Conservation (phyloP, 2,888 invertebrate species). For the Cacoxenus indagator region DNA sequence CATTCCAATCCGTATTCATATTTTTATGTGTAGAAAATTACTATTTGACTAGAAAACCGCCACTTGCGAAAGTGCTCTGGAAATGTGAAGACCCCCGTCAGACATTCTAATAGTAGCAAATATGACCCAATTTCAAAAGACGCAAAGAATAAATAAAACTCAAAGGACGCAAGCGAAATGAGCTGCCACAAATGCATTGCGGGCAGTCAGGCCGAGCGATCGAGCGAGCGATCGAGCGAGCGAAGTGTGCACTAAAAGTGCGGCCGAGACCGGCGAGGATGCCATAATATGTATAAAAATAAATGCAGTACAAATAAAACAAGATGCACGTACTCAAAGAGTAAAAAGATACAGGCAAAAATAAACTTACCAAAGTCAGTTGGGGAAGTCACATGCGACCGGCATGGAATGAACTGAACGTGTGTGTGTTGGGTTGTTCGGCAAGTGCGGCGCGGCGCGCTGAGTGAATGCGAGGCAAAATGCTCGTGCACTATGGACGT, state of each 20-base stretch:
- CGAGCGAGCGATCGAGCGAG: neutral
- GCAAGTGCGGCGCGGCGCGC: too few species aligned
- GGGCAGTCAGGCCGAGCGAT: neutral
- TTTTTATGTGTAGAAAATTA: too few species aligned
- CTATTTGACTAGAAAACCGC: too few species aligned
- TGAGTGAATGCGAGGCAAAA: neutral
- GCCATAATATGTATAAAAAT: slow-evolving; percentile 2
- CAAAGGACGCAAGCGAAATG: too few species aligned
- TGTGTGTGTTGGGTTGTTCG: too few species aligned
- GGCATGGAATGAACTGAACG: neutral
- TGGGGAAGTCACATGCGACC: neutral
- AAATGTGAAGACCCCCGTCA: too few species aligned
- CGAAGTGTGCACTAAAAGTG: neutral
- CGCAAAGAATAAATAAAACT: too few species aligned
- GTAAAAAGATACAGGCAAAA: neutral
- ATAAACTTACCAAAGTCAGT: slow-evolving; percentile 11
- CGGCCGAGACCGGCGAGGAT: neutral
- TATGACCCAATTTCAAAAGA: too few species aligned
- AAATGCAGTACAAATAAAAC: neutral
- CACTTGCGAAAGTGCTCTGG: too few species aligned
- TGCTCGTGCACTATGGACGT: neutral
- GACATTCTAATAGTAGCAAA: too few species aligned
- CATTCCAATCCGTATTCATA: too few species aligned
- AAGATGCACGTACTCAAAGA: neutral
- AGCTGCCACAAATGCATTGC: too few species aligned